Evolutionary conservation across 2,888 invertebrate species (phyloP).

Genomic region (Aleiodes leptofemur): DNA sequence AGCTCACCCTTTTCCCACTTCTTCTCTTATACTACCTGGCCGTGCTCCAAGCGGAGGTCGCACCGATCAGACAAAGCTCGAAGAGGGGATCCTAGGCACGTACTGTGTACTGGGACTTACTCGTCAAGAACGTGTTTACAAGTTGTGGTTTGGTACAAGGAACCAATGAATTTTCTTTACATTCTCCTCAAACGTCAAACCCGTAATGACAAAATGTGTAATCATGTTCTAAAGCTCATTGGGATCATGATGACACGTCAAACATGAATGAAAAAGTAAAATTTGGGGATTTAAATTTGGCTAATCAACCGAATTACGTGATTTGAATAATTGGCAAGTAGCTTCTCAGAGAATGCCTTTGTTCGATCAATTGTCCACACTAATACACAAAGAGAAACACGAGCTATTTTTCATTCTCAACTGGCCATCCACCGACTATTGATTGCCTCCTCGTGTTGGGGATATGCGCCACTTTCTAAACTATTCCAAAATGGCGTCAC

Average conservation of each 20-base stretch:
- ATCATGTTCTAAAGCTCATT: too few relatives aligned
- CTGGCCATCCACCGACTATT: constrained; percentile 63
- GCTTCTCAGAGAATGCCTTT: constrained; percentile 2
- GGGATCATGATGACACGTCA: too few relatives aligned
- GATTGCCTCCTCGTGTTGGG: constrained; percentile 56
- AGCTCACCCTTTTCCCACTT: background rate
- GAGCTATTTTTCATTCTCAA: constrained; percentile 57
- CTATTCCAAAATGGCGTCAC: constrained; percentile 61
- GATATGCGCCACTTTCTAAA: constrained; percentile 52
- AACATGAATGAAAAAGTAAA: too few relatives aligned
- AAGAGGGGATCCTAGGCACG: constrained; percentile 56
- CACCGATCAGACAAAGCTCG: constrained; percentile 55
- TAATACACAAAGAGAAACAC: too few relatives aligned
- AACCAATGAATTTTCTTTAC: constrained; percentile 53
- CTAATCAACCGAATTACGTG: too few relatives aligned
- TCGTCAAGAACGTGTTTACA: constrained; percentile 56
- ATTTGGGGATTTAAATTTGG: too few relatives aligned
- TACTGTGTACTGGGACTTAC: constrained; percentile 52
- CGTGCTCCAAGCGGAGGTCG: constrained; percentile 50
- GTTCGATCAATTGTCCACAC: constrained; percentile 20
- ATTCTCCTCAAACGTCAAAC: constrained; percentile 22
- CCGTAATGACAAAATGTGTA: constrained; percentile 20
- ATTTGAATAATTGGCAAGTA: background rate
- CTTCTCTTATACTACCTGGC: constrained; percentile 47
- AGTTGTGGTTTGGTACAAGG: constrained; percentile 49